These are phyloP conservation scores for Crenuchus spilurus DNA, from an alignment of 2,797 vertebrate genomes.

Conservation along the genomic window DNA sequence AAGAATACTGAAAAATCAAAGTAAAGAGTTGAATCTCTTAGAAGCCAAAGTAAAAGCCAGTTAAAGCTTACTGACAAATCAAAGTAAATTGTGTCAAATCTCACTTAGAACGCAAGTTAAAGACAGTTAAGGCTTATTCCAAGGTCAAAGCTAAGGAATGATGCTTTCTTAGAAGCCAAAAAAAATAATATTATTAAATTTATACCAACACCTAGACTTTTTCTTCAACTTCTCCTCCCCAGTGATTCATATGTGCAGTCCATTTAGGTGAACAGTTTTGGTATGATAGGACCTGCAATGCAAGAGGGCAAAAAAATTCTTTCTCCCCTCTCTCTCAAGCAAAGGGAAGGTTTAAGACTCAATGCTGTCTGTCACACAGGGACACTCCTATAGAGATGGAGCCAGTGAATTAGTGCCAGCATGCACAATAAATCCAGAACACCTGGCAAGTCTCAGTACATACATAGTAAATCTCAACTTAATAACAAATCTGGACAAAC, in stretches of 20 bases:
- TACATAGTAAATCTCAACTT: conserved; percentile 23
- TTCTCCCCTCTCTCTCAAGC: conserved; percentile 31
- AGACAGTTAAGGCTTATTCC: too few species aligned
- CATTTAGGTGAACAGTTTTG: conserved; percentile 43
- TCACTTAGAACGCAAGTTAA: too few species aligned
- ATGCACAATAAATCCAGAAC: conserved; percentile 26
- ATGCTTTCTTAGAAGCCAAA: neutral
- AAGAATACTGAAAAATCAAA: too few species aligned
- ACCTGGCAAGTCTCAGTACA: conserved; percentile 18
- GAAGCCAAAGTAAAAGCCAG: too few species aligned
- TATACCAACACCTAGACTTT: conserved; percentile 26
- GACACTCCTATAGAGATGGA: conserved; percentile 17
- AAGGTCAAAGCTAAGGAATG: too few species aligned
- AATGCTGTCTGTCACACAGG: neutral
- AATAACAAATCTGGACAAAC: conserved; percentile 36
- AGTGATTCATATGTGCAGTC: conserved; percentile 53
- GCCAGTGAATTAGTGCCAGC: conserved; percentile 30
- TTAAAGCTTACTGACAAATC: too few species aligned
- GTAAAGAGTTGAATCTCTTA: too few species aligned
- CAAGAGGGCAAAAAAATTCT: neutral
- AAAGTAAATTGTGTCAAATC: too few species aligned
- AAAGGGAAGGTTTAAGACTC: neutral
- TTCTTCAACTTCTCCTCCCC: conserved; percentile 53
- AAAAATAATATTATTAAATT: neutral
- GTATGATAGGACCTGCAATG: conserved; percentile 53